phyloP scores from a whole-genome alignment of 2,888 invertebrate genomes.

The Limnephilus marmoratus region DNA sequence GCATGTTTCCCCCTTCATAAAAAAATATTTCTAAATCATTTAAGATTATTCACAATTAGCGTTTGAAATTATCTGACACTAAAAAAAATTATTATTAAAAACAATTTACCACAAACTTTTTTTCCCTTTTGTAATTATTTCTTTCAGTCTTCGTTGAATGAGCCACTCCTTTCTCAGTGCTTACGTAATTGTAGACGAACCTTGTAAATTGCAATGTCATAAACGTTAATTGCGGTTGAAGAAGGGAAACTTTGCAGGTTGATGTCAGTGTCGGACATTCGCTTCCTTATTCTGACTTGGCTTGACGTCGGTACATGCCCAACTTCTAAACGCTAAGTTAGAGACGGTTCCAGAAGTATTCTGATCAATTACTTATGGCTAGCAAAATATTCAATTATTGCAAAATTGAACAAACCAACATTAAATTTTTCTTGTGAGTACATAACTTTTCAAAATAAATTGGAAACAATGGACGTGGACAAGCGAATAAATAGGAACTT shows the following conservation, averaged over 20 bases:
- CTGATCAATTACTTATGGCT: neutral
- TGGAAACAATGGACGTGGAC: too few species aligned
- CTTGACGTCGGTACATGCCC: neutral
- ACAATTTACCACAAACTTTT: neutral
- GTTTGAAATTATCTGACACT: too few species aligned
- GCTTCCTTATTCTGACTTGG: neutral
- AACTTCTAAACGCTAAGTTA: neutral
- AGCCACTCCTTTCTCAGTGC: neutral
- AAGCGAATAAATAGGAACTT: too few species aligned
- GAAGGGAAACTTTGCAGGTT: neutral
- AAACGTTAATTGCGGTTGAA: neutral
- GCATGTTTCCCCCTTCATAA: too few species aligned
- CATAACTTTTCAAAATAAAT: neutral
- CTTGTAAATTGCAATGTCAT: neutral
- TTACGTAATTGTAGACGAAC: neutral
- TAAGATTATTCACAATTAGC: too few species aligned
- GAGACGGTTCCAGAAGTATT: neutral
- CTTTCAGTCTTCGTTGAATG: neutral
- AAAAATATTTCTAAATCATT: too few species aligned
- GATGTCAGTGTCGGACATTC: neutral
- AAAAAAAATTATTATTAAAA: neutral
- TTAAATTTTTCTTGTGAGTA: too few species aligned
- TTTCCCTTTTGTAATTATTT: neutral
- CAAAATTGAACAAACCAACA: neutral
- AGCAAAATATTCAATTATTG: neutral